Conservation (phyloP, 2,888 invertebrate genomes). For the Mesorhabditis belari region DNA sequence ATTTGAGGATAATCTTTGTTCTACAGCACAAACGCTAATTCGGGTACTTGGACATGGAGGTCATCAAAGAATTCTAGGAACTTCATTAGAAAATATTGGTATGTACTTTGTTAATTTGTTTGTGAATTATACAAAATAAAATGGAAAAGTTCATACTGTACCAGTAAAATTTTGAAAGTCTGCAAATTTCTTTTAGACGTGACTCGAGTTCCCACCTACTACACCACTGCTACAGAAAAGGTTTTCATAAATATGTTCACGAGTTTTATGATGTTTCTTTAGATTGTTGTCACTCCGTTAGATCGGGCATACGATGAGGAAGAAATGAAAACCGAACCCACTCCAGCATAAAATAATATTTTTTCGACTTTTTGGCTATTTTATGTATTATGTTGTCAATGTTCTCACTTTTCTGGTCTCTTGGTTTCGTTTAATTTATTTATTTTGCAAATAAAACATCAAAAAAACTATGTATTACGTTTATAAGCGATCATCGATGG, state of each 20-base stretch:
- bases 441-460: no score
- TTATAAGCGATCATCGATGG: no score
- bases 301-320: neutral
- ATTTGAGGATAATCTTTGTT: neutral
- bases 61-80: neutral
- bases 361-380: no score
- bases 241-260: neutral
- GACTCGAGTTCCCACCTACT: neutral
- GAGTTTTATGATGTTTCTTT: neutral
- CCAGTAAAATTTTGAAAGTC: no score
- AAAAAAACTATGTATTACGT: no score
- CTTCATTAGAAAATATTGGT: neutral
- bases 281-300: neutral
- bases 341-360: no score
- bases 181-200: no score
- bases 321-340: neutral
- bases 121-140: no score
- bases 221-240: neutral
- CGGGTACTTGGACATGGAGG: neutral
- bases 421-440: no score
- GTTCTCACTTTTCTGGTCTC: no score
- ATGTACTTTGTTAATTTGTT: neutral
- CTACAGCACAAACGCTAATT: neutral
- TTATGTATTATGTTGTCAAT: no score
- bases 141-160: no score